Evolutionary conservation across 2,113 vertebrate species (phyloP).

Genomic region (Oceanodroma tethys): DNA sequence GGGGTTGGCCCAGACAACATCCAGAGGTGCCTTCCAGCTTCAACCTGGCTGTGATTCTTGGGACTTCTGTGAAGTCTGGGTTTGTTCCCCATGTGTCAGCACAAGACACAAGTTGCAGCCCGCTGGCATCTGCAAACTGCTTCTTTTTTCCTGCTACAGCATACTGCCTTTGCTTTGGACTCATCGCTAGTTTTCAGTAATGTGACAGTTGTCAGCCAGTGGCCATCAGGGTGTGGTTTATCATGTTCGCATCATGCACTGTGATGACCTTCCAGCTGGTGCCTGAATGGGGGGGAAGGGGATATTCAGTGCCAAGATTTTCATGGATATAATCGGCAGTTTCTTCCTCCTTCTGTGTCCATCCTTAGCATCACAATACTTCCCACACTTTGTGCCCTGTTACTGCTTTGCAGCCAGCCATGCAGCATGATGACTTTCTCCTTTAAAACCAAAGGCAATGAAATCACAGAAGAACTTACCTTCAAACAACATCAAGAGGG

Average conservation of each 20-base stretch:
- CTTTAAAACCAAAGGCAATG: not conserved
- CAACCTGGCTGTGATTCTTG: not conserved
- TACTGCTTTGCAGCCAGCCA: not conserved
- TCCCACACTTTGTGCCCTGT: not conserved
- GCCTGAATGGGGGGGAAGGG: not conserved
- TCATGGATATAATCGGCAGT: not conserved
- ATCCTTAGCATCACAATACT: not conserved
- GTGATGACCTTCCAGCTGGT: not conserved
- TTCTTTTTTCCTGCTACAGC: not conserved
- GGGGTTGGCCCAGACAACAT: not conserved
- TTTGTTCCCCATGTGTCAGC: not conserved
- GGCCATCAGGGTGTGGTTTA: not conserved
- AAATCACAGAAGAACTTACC: not conserved
- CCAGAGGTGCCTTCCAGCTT: not conserved
- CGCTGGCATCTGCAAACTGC: not conserved
- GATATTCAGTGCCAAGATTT: not conserved
- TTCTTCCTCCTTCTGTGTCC: not conserved
- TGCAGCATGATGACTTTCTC: not conserved
- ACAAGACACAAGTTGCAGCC: not conserved
- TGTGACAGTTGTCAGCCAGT: not conserved
- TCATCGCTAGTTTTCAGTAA: not conserved
- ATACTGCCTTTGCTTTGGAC: not conserved
- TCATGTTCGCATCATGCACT: not conserved
- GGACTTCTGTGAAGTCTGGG: not conserved
- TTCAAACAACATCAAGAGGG: not conserved